Conservation (phyloP, 2,888 invertebrate genomes). For the Schizotus pectinicornis region DNA sequence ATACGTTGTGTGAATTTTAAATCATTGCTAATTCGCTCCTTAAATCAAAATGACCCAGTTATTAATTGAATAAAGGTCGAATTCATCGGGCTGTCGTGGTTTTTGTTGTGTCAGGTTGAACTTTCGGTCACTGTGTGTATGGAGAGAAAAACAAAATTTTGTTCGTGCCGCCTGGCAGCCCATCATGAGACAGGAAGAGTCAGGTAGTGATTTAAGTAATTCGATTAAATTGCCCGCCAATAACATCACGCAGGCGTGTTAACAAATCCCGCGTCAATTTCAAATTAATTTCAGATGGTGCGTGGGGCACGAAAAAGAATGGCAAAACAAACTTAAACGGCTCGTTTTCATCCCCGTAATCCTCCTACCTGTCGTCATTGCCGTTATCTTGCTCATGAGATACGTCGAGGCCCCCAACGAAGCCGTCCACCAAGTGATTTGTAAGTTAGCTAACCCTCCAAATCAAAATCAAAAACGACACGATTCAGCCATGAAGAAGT, state of each 20-base stretch:
- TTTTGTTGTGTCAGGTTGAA: conserved; percentile 32
- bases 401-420: conserved; percentile 21
- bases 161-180: conserved; percentile 57
- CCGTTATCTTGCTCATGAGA: conserved; percentile 40
- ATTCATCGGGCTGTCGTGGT: conserved; percentile 39
- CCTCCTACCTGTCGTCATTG: conserved; percentile 52
- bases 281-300: conserved; percentile 54
- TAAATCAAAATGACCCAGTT: conserved; percentile 42
- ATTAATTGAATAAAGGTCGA: conserved; percentile 47
- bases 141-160: conserved; percentile 50
- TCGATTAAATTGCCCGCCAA: conserved; percentile 26
- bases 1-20: conserved; percentile 30
- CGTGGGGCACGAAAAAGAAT: conserved; percentile 57
- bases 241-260: conserved; percentile 28
- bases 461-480: no score
- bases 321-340: conserved; percentile 56
- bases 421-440: conserved; percentile 19
- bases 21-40: conserved; percentile 34
- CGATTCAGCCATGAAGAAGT: conserved; percentile 23
- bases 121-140: conserved; percentile 34
- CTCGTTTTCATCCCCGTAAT: conserved; percentile 57
- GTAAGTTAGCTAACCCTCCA: background rate
- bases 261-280: background rate
- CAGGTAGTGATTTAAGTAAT: conserved; percentile 50
- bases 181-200: conserved; percentile 60